Evolutionary conservation across 92 coral and sea anemone species (phyloP), one percentile per base, ranked within the genome.

Genomic region (Micromussa lordhowensis): DNA sequence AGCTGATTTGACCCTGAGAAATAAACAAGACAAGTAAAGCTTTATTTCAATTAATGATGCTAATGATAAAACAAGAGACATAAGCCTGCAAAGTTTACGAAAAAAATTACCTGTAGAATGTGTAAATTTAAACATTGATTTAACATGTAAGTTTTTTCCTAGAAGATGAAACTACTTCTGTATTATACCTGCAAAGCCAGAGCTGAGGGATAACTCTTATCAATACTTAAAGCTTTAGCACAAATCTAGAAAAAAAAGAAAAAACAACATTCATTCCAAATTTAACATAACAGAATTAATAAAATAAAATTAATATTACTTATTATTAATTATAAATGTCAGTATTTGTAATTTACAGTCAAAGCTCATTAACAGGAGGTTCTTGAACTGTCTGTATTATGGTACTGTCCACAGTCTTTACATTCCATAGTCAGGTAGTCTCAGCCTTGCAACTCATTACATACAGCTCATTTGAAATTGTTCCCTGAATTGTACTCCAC

Each of bases 1-100:
- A 89, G 75, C 98, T 95, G 68, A 95, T 93, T 78, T 90, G 90
- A 26, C 98, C 98, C 98, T 95, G 87, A 54, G 38, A 36, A 75
- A 40, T 36, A 40, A 28, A 9, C 31, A 16, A 21, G 68, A 28
- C 16, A 21, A 30, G 63, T 8, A 13, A 21, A 57, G 31, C 24
- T 53, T 34, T 3, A 32, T 31, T 40, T 31, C 58, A 59, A 3
- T 28, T 66, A 66, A n/a, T 26, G n/a, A 22, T 66, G 1, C 29
- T n/a, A 4, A 55, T 16, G 22, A 15, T 32, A 53, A 26, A 53
- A 13, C 8, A 44, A 44, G 51, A 44, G 51, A 44, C 51, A 63
- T 24, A 14, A 24, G 14, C 69, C 29, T 24, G 2, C 14, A 63
- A n/a, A 11, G 14, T 21, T 30, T 5, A 26, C 69, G n/a, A 66